phyloP scores from a whole-genome alignment of 2,113 vertebrate genomes.

The Corythornis vintsioides region DNA sequence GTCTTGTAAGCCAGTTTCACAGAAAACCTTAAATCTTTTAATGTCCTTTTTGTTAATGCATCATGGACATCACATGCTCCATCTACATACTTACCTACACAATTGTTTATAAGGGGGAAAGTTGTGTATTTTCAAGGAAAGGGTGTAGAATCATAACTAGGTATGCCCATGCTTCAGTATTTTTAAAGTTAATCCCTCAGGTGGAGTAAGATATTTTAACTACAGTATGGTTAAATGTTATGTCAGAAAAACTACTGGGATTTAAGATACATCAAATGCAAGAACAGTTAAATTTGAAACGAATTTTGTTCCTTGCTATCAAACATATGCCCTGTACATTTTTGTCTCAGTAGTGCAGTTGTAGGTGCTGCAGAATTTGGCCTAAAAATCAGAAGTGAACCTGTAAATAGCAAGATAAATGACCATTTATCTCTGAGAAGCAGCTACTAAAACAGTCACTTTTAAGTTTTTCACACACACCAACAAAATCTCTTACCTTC shows the following conservation, averaged over 20 bases:
- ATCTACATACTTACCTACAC: not conserved
- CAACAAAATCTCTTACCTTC: not conserved
- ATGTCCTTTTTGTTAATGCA: not conserved
- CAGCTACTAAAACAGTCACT: not conserved
- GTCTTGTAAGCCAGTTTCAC: not conserved
- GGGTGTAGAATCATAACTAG: not conserved
- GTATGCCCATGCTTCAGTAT: not conserved
- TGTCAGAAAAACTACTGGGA: not conserved
- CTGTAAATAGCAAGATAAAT: not conserved
- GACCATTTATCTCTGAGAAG: not conserved
- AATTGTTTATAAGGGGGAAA: not conserved
- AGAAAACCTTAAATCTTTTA: not conserved
- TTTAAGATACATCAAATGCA: not conserved
- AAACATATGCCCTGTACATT: not conserved
- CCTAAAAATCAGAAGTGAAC: not conserved
- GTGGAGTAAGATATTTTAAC: not conserved
- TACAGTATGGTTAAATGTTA: not conserved
- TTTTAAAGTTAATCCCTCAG: not conserved
- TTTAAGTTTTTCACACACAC: not conserved
- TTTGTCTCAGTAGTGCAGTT: not conserved
- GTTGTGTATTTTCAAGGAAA: not conserved
- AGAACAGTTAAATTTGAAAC: not conserved
- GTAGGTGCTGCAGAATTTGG: not conserved
- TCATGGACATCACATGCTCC: rapidly evolving
- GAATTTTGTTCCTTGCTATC: not conserved